phyloP scores from a whole-genome alignment of 2,888 invertebrate genomes.

The Drosophila pseudotakahashii region DNA sequence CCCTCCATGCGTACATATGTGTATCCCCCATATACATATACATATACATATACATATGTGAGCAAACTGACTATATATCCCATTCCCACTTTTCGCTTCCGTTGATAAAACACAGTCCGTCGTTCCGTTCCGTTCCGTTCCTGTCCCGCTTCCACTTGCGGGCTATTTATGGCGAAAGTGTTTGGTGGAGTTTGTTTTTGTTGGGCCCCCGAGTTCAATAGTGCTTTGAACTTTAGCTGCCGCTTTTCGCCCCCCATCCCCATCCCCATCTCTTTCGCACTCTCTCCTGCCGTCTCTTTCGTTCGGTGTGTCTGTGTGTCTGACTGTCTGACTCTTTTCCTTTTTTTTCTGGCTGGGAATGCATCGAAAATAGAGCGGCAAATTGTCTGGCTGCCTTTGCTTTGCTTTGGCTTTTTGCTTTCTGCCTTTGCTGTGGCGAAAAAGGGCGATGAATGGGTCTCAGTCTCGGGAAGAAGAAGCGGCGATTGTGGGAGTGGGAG shows the following conservation, averaged over 20 bases:
- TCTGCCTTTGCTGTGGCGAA: constrained; percentile 4
- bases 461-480: not conserved
- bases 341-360: constrained; percentile 42
- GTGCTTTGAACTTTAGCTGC: constrained; percentile 75
- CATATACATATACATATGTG: too few relatives aligned
- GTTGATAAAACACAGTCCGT: constrained; percentile 61
- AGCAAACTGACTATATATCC: not conserved
- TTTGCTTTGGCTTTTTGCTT: not conserved
- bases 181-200: constrained; percentile 52
- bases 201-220: constrained; percentile 69
- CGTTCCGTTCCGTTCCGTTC: not conserved
- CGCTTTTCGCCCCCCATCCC: not conserved
- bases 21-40: constrained; percentile 1
- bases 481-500: constrained; percentile 14
- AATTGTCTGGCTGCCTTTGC: constrained; percentile 60
- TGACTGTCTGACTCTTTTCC: constrained; percentile 6
- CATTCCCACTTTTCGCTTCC: constrained; percentile 50
- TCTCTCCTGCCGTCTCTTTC: constrained; percentile 10
- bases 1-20: not conserved
- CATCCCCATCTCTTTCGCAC: constrained; percentile 6
- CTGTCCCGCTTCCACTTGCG: constrained; percentile 48
- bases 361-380: constrained; percentile 74
- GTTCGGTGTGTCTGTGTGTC: constrained; percentile 4
- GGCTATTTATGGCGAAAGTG: constrained; percentile 79
- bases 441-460: constrained; percentile 35